Percentiles rank a stretch among this genome's conserved stretches.
phyloP scores from a whole-genome alignment of 2,888 invertebrate species.

The Drosophila sordidula region DNA sequence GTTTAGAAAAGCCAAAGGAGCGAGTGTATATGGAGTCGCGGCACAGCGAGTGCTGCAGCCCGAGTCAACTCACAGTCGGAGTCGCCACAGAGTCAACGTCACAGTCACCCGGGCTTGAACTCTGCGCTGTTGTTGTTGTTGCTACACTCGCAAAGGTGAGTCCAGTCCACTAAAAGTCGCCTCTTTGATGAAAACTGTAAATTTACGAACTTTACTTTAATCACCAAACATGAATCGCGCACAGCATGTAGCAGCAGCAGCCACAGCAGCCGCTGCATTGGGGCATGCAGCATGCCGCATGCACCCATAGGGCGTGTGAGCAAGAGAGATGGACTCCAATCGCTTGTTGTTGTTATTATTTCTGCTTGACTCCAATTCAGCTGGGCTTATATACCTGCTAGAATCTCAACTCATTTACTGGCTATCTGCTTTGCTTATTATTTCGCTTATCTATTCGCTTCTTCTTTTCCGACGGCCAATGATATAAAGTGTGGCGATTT shows the following conservation, averaged over 20 bases:
- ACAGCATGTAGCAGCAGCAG: conserved; percentile 73
- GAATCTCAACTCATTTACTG: conserved; percentile 40
- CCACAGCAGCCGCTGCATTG: conserved; percentile 57
- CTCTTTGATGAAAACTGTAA: conserved; percentile 84
- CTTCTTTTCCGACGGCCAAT: not conserved
- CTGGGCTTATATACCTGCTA: conserved; percentile 27
- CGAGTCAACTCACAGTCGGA: conserved; percentile 48
- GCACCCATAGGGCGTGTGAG: not conserved
- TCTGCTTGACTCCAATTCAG: conserved; percentile 35
- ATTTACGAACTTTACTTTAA: conserved; percentile 84
- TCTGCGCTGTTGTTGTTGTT: conserved; percentile 51
- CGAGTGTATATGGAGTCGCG: conserved; percentile 42
- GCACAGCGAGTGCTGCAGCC: conserved; percentile 44
- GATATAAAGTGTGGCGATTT: not conserved
- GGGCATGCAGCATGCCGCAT: conserved; percentile 23
- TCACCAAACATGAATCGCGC: conserved; percentile 84
- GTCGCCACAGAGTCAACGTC: conserved; percentile 68
- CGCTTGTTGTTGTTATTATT: conserved; percentile 42
- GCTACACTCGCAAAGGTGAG: conserved; percentile 81
- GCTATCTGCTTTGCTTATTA: conserved; percentile 3
- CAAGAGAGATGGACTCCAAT: conserved; percentile 2
- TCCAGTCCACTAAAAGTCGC: conserved; percentile 82
- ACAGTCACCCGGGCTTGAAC: conserved; percentile 78
- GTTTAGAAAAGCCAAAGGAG: conserved; percentile 77
- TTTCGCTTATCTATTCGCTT: conserved; percentile 4